Evolutionary conservation across 2,888 invertebrate genomes (phyloP).

Genomic region (Tetragonula carbonaria): DNA sequence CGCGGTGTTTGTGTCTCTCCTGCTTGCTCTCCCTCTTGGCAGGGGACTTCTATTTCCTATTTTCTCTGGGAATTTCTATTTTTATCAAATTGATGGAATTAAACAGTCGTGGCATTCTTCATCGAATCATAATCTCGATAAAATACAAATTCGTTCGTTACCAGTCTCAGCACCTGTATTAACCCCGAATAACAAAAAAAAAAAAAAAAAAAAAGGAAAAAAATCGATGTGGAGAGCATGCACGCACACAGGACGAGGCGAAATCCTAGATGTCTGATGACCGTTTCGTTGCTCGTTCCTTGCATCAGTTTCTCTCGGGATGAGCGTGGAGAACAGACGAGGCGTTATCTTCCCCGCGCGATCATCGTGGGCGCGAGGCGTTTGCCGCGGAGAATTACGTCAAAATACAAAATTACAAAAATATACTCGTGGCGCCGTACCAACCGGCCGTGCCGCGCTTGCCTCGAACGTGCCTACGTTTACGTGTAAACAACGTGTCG

Average conservation of each 20-base stretch:
- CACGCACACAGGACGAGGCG: neutral
- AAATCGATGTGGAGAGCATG: neutral
- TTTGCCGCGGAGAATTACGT: slow-evolving; percentile 58
- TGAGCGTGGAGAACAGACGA: neutral
- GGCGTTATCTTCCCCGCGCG: slow-evolving; percentile 45
- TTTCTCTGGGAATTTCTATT: too few species aligned
- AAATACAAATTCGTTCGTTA: neutral
- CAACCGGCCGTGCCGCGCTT: slow-evolving; percentile 63
- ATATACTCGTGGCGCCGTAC: slow-evolving; percentile 76
- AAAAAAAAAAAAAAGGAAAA: too few species aligned
- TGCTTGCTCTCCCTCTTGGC: neutral
- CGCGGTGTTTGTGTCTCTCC: neutral
- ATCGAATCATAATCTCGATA: neutral
- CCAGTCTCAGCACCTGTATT: neutral
- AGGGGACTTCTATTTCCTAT: too few species aligned
- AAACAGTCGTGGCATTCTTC: neutral
- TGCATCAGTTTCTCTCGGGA: neutral
- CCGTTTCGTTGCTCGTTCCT: slow-evolving; percentile 18
- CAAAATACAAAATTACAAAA: slow-evolving; percentile 82
- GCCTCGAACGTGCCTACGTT: slow-evolving; percentile 67
- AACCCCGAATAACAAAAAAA: neutral
- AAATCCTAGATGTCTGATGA: slow-evolving; percentile 6
- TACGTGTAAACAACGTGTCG: slow-evolving; percentile 72
- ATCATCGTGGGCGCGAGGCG: slow-evolving; percentile 39
- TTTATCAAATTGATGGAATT: neutral